A percentile compares a stretch with the other conserved stretches of the same genome.
phyloP scores from a whole-genome alignment of 1,140 invertebrate species.

The Pachyrhynchus sulphureomaculatus region DNA sequence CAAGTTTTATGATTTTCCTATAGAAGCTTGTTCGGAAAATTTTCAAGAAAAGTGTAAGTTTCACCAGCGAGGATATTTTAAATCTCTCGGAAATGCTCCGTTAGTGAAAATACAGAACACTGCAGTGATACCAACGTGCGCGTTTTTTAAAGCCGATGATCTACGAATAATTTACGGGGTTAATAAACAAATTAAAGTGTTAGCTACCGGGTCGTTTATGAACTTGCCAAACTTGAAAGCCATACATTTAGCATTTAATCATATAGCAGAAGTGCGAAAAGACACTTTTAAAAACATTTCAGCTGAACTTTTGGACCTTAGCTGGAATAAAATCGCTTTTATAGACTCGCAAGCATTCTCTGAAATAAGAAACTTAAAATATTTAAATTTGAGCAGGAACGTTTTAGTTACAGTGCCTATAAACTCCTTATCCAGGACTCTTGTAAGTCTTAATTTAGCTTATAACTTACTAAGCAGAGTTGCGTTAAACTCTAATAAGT shows the following conservation, averaged over 20 bases:
- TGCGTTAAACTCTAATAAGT: background rate
- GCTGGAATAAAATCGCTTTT: too few species aligned
- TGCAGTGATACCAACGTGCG: too few species aligned
- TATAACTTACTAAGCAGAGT: conserved; percentile 1
- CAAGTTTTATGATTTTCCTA: conserved; percentile 9
- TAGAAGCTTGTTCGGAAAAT: background rate
- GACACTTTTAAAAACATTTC: conserved; percentile 2
- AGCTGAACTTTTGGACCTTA: too few species aligned
- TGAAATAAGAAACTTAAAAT: background rate
- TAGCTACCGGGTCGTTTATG: background rate
- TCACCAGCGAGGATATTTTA: too few species aligned
- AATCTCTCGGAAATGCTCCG: too few species aligned
- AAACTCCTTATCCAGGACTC: background rate
- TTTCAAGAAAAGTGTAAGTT: too few species aligned
- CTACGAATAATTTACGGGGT: too few species aligned
- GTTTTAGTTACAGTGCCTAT: background rate
- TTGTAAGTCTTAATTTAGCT: background rate
- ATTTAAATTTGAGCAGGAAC: conserved; percentile 2
- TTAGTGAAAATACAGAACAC: too few species aligned
- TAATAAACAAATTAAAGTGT: too few species aligned
- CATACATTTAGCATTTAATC: conserved; percentile 1
- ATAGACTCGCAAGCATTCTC: background rate
- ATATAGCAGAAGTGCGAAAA: background rate
- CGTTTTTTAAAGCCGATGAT: too few species aligned
- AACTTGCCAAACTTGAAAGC: background rate